phyloP scores from a whole-genome alignment of 2,888 invertebrate genomes.

The Chesias legatella region DNA sequence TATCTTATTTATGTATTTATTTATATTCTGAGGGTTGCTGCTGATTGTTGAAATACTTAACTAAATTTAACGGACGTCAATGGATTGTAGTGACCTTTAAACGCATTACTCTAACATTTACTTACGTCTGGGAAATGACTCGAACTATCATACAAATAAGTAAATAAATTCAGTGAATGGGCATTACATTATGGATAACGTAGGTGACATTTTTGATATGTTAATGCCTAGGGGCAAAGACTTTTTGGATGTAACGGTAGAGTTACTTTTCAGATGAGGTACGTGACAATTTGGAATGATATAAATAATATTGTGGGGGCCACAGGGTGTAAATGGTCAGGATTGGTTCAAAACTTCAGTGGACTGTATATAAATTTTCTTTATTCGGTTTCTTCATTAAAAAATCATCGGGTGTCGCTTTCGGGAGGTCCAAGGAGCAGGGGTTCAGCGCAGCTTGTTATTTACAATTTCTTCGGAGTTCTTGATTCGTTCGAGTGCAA shows the following conservation, averaged over 20 bases:
- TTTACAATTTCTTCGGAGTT: no score
- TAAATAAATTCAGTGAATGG: conserved; percentile 25
- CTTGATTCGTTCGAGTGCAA: no score
- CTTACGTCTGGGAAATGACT: conserved; percentile 17
- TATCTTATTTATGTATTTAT: no score
- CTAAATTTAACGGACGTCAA: conserved; percentile 5
- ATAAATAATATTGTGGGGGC: no score
- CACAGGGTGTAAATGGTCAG: no score
- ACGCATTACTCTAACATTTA: conserved; percentile 1
- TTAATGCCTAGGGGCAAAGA: conserved; percentile 20
- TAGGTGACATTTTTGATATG: conserved; percentile 23
- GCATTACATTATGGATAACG: conserved; percentile 22
- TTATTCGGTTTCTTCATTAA: no score
- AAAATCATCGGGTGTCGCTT: no score
- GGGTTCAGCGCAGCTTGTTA: no score
- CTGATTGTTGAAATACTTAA: neutral
- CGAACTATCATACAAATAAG: conserved; percentile 18
- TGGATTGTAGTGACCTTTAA: conserved; percentile 2
- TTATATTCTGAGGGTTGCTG: no score
- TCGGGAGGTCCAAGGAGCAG: no score
- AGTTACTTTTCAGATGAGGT: conserved; percentile 3
- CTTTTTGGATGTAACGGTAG: conserved; percentile 16
- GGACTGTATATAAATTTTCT: no score
- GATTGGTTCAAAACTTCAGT: no score
- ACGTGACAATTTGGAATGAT: neutral